Evolutionary conservation across 2,888 invertebrate genomes (phyloP).

Genomic region (Nephrotoma appendiculata): DNA sequence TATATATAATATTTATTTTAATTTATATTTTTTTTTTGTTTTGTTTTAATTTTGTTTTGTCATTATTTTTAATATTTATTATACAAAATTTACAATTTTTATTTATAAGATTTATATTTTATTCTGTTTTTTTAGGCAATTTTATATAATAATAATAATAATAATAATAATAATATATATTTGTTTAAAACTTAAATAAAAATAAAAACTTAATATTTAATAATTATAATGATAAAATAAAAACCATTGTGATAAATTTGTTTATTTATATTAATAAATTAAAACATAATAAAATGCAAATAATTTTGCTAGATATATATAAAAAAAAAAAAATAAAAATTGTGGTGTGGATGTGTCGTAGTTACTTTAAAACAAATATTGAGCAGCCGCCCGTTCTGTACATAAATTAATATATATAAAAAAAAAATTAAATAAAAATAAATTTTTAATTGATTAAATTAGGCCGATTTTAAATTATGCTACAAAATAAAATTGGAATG

Average conservation of each 20-base stretch:
- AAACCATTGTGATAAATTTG: background rate
- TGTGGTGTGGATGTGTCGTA: background rate
- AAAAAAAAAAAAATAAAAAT: background rate
- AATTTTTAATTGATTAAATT: background rate
- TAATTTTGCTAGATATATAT: background rate
- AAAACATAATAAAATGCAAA: background rate
- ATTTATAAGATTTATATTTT: background rate
- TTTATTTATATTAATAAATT: background rate
- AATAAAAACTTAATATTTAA: background rate
- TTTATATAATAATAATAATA: background rate
- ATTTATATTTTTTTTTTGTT: background rate
- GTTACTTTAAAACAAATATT: background rate
- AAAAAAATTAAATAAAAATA: background rate
- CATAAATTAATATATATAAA: background rate
- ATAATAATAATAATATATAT: no score
- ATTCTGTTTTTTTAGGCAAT: background rate
- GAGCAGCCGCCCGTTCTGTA: background rate
- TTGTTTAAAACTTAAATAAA: background rate
- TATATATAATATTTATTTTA: background rate
- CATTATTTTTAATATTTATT: background rate
- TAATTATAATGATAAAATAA: background rate
- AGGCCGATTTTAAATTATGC: background rate
- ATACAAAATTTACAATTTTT: background rate
- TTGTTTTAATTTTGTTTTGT: background rate
- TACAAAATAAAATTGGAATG: background rate